Evolutionary conservation across 64 coral and sea anemone genomes (phyloP), one percentile per base, ranked within the genome.

Genomic region (Montipora sp.): DNA sequence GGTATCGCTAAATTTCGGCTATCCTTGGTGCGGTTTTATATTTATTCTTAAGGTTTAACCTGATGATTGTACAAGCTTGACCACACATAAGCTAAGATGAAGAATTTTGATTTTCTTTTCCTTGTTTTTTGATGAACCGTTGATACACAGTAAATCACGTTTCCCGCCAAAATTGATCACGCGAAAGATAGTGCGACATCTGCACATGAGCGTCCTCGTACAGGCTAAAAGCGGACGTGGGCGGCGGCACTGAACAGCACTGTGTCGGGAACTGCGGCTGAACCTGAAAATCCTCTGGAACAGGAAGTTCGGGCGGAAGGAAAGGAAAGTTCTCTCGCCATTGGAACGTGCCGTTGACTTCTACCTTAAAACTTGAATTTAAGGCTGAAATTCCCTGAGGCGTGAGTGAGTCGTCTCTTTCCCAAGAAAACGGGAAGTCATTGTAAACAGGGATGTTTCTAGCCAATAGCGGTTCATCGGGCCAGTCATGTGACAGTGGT

Each of bases 171-270:
- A 72, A 71, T 45, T 70, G 82, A 44, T 85, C 82, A 71, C 82
- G 82, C 14, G 82, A 70, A 4, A 47, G 48, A 12, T 85, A 85
- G 46, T 70, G 61, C 47, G 68, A 63, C 82, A 85, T 51, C 14
- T 85, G 82, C 81, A 24, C 27, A 16, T 94, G 92, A 59, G 83
- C 22, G 51, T 94, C 93, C 5, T 94, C 93, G 76, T 90, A 94
- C 58, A 94, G 18, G 22, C 72, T 77, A 19, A 83, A 94, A 4
- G 70, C 73, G 3, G 73, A 13, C 13, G 45, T 78, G 7, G 79
- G 45, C 1, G 79, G 45, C 9, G 88, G 46, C 59, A 73, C 80
- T 67, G 87, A 94, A 21, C 77, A 90, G 12, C 77, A 89, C 12
- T 84, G 93, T 18, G 93, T 66, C 7, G 88, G 79, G 81, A 94